phyloP scores from a whole-genome alignment of 2,113 vertebrate species.

The Nerophis ophidion region DNA sequence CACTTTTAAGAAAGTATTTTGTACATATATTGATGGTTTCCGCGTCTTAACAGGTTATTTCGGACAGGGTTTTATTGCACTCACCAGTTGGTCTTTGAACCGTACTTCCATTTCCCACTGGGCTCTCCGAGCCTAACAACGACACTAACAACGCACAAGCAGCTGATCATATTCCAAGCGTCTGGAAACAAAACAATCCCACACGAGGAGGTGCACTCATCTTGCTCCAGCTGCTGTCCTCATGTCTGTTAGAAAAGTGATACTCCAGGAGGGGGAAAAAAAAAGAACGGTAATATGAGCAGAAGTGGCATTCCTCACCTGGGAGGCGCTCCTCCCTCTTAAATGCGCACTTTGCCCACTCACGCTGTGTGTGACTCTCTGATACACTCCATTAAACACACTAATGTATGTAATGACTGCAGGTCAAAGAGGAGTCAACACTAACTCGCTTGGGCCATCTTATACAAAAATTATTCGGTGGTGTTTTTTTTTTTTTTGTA shows the following conservation, averaged over 20 bases:
- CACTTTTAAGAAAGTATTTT: not conserved
- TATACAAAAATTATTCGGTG: too few species aligned
- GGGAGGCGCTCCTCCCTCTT: conserved; percentile 61
- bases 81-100: conserved; percentile 69
- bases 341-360: conserved; percentile 48
- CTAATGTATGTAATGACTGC: conserved; percentile 48
- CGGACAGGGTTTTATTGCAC: conserved; percentile 25
- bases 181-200: conserved; percentile 27
- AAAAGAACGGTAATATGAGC: conserved; percentile 28
- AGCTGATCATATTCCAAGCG: conserved; percentile 26
- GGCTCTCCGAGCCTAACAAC: conserved; percentile 10
- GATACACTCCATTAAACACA: conserved; percentile 29
- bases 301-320: conserved; percentile 50
- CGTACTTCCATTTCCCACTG: conserved; percentile 70
- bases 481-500: too few species aligned
- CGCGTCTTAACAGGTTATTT: conserved; percentile 1
- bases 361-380: conserved; percentile 24
- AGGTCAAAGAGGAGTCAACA: too few species aligned
- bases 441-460: too few species aligned
- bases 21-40: not conserved
- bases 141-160: not conserved
- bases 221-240: conserved; percentile 9
- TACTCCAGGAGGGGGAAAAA: not conserved
- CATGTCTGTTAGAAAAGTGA: conserved; percentile 32
- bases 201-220: conserved; percentile 1